A percentile compares a stretch with the other conserved stretches of the same genome.
Evolutionary conservation across 2,113 vertebrate genomes (phyloP).

Genomic region (Bungarus multicinctus): DNA sequence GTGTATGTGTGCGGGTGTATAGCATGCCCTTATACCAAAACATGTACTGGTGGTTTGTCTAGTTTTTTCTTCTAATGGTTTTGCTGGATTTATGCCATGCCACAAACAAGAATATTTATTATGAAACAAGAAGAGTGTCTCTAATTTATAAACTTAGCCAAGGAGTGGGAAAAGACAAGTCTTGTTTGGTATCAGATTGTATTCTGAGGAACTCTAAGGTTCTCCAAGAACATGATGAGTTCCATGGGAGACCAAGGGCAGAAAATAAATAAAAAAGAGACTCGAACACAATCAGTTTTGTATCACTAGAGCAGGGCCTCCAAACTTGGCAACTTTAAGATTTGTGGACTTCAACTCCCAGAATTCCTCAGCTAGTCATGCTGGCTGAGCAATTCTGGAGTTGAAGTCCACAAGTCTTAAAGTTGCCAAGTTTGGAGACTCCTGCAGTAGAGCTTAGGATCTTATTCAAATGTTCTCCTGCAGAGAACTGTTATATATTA

Average conservation of each 20-base stretch:
- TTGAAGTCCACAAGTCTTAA: too few species aligned
- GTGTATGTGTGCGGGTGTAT: neutral
- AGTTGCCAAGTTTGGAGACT: too few species aligned
- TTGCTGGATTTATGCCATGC: constrained; percentile 48
- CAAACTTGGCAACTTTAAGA: too few species aligned
- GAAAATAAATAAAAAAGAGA: neutral
- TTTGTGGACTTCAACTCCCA: too few species aligned
- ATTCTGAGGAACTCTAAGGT: neutral
- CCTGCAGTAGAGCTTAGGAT: neutral
- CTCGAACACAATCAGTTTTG: neutral
- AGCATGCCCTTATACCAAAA: neutral
- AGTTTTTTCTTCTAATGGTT: constrained; percentile 25
- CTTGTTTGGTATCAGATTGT: neutral
- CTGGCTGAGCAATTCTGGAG: too few species aligned
- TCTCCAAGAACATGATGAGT: neutral
- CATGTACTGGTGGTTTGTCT: constrained; percentile 3
- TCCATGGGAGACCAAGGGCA: neutral
- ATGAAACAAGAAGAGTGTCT: constrained; percentile 35
- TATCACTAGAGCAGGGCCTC: neutral
- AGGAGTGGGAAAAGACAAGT: neutral
- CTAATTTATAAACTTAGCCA: constrained; percentile 29
- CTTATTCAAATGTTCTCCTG: neutral
- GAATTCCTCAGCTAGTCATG: too few species aligned
- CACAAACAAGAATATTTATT: constrained; percentile 47
- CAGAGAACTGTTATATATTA: too few species aligned